Percentiles rank a stretch among this genome's conserved stretches.
Conservation (phyloP, 2,797 vertebrate genomes). For the Scyliorhinus canicula region DNA sequence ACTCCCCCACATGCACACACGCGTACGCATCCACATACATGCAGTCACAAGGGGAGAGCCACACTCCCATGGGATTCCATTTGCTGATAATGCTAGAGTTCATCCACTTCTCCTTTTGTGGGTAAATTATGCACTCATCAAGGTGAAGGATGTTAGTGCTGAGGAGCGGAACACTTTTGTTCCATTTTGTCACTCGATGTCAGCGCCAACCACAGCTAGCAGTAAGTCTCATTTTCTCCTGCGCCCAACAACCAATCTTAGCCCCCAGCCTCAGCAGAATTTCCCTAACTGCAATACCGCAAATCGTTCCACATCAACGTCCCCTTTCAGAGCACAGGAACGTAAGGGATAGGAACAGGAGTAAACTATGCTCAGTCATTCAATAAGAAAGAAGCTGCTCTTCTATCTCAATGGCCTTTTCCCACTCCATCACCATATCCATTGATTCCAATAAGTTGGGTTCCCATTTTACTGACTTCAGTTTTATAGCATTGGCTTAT, state of each 20-base stretch:
- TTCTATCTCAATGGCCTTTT: neutral
- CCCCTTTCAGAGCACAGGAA: neutral
- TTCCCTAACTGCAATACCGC: neutral
- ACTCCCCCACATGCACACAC: neutral
- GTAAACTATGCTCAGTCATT: neutral
- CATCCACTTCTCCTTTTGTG: constrained; percentile 8
- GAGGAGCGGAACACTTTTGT: neutral
- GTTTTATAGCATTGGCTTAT: neutral
- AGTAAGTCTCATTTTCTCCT: neutral
- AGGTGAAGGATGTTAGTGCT: constrained; percentile 1
- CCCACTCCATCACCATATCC: neutral
- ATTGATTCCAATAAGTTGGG: neutral
- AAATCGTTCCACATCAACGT: neutral
- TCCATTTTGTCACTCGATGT: neutral
- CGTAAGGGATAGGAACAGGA: too few relatives aligned
- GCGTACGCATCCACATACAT: neutral
- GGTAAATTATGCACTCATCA: neutral
- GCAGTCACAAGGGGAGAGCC: neutral
- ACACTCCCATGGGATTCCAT: constrained; percentile 15
- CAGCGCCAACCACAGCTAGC: neutral
- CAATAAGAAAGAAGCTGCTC: neutral
- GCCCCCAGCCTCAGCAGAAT: neutral
- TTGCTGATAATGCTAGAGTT: constrained; percentile 8
- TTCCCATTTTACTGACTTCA: neutral
- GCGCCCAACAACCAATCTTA: neutral